These are phyloP conservation scores for Willisornis vidua DNA, from an alignment of 2,113 vertebrate species.

Conservation along the genomic window DNA sequence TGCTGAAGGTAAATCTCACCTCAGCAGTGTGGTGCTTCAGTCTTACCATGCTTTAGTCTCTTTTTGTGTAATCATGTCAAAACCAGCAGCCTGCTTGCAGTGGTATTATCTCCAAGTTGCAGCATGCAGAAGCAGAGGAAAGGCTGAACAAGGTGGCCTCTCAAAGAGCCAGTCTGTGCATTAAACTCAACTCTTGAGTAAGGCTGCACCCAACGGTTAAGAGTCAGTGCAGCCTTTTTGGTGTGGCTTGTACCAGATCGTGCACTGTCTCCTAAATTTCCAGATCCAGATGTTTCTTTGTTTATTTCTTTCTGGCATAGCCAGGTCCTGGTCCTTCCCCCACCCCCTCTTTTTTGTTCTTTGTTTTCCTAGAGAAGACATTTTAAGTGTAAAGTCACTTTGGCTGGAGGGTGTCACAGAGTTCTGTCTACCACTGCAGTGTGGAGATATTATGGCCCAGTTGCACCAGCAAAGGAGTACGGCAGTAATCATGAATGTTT, in stretches of 20 bases:
- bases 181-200: neutral
- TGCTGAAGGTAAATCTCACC: neutral
- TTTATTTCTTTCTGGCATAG: neutral
- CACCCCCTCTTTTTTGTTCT: fast-evolving
- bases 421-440: fast-evolving
- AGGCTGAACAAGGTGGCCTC: neutral
- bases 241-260: fast-evolving
- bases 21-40: neutral
- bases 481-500: neutral
- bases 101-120: neutral
- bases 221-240: neutral
- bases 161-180: neutral
- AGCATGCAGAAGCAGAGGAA: neutral
- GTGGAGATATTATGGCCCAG: neutral
- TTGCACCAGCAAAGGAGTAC: neutral
- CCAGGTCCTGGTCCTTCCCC: neutral
- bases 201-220: neutral
- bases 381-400: neutral
- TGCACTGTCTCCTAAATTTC: neutral
- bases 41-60: neutral
- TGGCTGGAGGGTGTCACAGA: neutral
- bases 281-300: neutral
- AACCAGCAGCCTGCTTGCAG: neutral
- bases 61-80: neutral
- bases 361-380: neutral